Evolutionary conservation across 2,797 vertebrate genomes (phyloP).

Genomic region (Aeoliscus strigatus): DNA sequence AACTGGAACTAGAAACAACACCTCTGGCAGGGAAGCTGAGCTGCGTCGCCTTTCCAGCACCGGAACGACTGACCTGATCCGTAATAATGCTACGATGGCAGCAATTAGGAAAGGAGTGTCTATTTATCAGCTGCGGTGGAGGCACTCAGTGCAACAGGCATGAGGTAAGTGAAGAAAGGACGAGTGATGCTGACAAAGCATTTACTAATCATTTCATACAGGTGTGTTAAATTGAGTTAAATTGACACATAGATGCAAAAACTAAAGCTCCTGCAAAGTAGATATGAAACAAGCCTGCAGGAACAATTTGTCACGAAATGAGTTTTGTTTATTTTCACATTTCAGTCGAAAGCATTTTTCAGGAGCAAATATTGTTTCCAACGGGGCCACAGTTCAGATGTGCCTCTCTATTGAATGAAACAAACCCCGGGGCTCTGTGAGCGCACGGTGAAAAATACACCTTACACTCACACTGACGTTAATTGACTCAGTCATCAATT

Average conservation of each 20-base stretch:
- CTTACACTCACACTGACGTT: slow-evolving; percentile 10
- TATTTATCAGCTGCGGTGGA: slow-evolving; percentile 51
- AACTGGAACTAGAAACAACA: slow-evolving; percentile 41
- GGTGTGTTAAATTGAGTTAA: too few species aligned
- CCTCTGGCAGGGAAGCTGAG: slow-evolving; percentile 42
- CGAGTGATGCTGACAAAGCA: slow-evolving; percentile 37
- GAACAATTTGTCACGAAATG: slow-evolving; percentile 2
- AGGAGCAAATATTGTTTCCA: slow-evolving; percentile 12
- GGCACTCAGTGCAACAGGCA: slow-evolving; percentile 30
- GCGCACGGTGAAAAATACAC: slow-evolving; percentile 16
- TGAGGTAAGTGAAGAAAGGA: slow-evolving; percentile 21
- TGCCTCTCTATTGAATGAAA: slow-evolving; percentile 29
- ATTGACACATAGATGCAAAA: too few species aligned
- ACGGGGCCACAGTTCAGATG: slow-evolving; percentile 15
- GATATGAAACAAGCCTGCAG: slow-evolving; percentile 3
- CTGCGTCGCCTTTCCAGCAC: slow-evolving; percentile 38
- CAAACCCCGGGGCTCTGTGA: slow-evolving; percentile 8
- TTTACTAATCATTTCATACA: slow-evolving; percentile 14
- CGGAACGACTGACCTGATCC: slow-evolving; percentile 41
- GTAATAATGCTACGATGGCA: too few species aligned
- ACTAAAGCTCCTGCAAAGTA: slow-evolving; percentile 8
- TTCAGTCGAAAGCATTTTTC: slow-evolving; percentile 19
- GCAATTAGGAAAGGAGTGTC: slow-evolving; percentile 49
- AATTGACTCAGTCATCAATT: slow-evolving; percentile 26
- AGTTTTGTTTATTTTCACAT: slow-evolving; percentile 16